Evolutionary conservation across 2,888 invertebrate species (phyloP).

Genomic region (Zelleria hepariella): DNA sequence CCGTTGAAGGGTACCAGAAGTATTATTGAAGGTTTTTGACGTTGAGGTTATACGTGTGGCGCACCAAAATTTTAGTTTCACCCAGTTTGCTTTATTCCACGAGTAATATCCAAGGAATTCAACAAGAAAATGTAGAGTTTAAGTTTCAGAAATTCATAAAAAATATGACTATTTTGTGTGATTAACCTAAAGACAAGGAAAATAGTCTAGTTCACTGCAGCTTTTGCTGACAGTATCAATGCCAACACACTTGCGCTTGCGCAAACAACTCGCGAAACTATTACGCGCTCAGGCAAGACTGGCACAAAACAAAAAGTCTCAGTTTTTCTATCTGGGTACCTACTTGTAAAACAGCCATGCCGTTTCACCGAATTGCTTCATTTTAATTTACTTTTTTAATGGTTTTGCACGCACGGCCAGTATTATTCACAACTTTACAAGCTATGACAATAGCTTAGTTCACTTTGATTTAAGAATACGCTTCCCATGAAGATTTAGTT

Average conservation of each 20-base stretch:
- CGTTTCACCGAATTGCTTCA: slow-evolving; percentile 20
- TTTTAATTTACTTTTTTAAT: slow-evolving; percentile 21
- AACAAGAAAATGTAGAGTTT: too few species aligned
- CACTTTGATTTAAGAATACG: slow-evolving; percentile 20
- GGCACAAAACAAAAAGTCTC: background rate
- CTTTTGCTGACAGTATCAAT: too few species aligned
- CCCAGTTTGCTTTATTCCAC: too few species aligned
- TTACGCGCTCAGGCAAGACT: background rate
- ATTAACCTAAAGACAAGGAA: too few species aligned
- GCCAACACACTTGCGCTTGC: background rate
- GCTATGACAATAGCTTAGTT: background rate
- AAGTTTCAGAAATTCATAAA: too few species aligned
- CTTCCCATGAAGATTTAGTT: slow-evolving; percentile 19
- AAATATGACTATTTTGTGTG: too few species aligned
- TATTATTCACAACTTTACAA: background rate
- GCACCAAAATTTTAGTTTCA: too few species aligned
- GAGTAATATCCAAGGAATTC: too few species aligned
- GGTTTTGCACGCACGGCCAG: slow-evolving; percentile 32
- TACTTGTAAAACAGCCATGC: background rate
- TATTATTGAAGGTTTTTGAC: too few species aligned
- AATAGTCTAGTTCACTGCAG: too few species aligned
- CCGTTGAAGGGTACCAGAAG: too few species aligned
- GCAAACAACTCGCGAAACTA: background rate
- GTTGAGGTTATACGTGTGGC: too few species aligned
- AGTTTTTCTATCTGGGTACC: background rate